phyloP scores from a whole-genome alignment of 2,888 invertebrate species.

The Pseudanteris insignis region DNA sequence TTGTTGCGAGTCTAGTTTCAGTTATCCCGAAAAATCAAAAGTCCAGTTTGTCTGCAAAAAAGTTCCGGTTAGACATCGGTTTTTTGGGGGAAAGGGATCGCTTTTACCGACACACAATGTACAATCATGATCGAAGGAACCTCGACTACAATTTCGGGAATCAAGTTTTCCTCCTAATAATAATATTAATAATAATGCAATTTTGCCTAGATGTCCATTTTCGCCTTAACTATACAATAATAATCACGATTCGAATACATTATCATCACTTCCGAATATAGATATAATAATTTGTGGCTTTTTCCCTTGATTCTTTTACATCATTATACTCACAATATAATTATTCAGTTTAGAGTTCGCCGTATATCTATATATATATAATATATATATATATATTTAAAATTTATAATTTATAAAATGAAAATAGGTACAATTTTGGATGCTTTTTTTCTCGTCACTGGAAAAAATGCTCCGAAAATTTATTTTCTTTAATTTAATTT shows the following conservation, averaged over 20 bases:
- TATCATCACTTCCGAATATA: constrained; percentile 64
- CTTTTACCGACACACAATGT: constrained; percentile 63
- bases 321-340: constrained; percentile 60
- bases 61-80: constrained; percentile 43
- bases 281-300: constrained; percentile 62
- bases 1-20: constrained; percentile 30
- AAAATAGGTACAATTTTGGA: constrained; percentile 67
- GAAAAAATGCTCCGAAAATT: constrained; percentile 65
- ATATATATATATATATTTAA: constrained; percentile 64
- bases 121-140: constrained; percentile 58
- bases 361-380: constrained; percentile 62
- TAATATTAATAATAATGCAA: constrained; percentile 52
- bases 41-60: constrained; percentile 45
- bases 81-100: constrained; percentile 49
- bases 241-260: constrained; percentile 65
- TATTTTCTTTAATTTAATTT: constrained; percentile 48
- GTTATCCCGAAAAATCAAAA: constrained; percentile 42
- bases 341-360: constrained; percentile 57
- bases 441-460: constrained; percentile 60
- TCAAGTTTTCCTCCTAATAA: constrained; percentile 57
- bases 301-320: constrained; percentile 53
- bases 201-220: constrained; percentile 49
- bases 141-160: constrained; percentile 52
- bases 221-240: constrained; percentile 63
- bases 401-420: constrained; percentile 67